Percentiles rank a stretch among this genome's conserved stretches.
These are phyloP conservation scores for Pteropus rufus DNA, from an alignment of 2,797 vertebrate species.

Conservation along the genomic window DNA sequence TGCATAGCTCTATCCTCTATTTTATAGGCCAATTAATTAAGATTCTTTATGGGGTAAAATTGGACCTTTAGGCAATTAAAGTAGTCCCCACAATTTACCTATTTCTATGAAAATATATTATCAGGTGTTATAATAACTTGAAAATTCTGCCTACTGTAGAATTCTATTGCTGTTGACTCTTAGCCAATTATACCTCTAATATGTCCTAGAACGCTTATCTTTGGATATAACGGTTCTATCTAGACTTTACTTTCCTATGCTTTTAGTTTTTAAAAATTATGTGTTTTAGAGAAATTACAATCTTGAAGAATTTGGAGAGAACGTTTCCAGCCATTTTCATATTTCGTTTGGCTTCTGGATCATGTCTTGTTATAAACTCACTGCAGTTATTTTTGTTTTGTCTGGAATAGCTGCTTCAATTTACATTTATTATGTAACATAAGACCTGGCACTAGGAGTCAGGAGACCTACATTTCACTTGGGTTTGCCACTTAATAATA, in stretches of 20 bases:
- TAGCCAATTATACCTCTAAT: not conserved
- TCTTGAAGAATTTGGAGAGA: not conserved
- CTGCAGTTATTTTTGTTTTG: not conserved
- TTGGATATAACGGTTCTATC: not conserved
- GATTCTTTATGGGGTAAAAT: not conserved
- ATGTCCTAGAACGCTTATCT: not conserved
- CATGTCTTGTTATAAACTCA: not conserved
- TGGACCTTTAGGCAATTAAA: not conserved
- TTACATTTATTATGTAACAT: not conserved
- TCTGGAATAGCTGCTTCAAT: not conserved
- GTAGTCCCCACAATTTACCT: not conserved
- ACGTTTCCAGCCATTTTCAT: not conserved
- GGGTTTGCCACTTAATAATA: not conserved
- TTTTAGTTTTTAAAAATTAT: not conserved
- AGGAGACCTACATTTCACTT: not conserved
- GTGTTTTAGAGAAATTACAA: not conserved
- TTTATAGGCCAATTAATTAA: not conserved
- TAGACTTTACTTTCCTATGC: not conserved
- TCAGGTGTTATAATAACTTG: not conserved
- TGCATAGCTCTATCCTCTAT: not conserved
- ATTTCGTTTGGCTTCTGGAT: not conserved
- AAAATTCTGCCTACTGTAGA: not conserved
- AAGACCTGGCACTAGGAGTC: not conserved
- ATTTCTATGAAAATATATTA: constrained; percentile 2
- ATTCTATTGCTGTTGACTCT: not conserved